These are phyloP conservation scores for Ceryle rudis DNA, from an alignment of 2,797 vertebrate species.

Conservation along the genomic window DNA sequence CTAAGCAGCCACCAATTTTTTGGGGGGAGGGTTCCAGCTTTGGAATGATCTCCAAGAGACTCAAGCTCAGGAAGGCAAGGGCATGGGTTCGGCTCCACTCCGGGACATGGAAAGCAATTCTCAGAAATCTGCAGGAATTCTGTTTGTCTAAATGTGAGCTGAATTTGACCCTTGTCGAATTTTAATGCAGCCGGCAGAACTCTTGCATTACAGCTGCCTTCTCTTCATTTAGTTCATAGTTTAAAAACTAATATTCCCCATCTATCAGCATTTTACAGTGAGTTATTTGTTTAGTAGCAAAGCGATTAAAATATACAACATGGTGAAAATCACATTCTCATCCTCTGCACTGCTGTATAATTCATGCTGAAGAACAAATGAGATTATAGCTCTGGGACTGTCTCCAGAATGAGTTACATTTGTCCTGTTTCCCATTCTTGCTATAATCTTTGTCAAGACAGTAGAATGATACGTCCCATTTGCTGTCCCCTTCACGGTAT, in stretches of 20 bases:
- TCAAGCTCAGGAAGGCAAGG: neutral
- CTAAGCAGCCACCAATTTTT: neutral
- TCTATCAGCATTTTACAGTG: conserved; percentile 53
- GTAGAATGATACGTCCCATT: conserved; percentile 54
- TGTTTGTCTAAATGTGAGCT: neutral
- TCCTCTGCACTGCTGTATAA: conserved; percentile 55
- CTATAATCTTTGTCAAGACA: conserved; percentile 53
- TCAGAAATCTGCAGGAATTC: neutral
- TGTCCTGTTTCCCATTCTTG: conserved; percentile 46
- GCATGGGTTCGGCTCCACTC: neutral
- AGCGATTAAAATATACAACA: conserved; percentile 73
- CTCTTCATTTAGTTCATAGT: conserved; percentile 26
- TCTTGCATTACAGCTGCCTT: neutral
- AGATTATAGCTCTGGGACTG: conserved; percentile 52
- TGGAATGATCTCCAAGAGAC: neutral
- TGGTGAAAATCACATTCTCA: conserved; percentile 64
- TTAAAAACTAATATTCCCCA: conserved; percentile 42
- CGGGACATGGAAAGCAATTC: neutral
- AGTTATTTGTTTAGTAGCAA: conserved; percentile 72
- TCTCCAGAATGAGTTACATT: conserved; percentile 56
- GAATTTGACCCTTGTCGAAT: neutral
- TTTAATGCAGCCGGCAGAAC: neutral
- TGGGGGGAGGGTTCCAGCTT: neutral
- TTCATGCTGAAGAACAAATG: conserved; percentile 47
- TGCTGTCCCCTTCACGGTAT: conserved; percentile 55